Evolutionary conservation across 2,888 invertebrate genomes (phyloP).

Genomic region (Campoletis raptor): DNA sequence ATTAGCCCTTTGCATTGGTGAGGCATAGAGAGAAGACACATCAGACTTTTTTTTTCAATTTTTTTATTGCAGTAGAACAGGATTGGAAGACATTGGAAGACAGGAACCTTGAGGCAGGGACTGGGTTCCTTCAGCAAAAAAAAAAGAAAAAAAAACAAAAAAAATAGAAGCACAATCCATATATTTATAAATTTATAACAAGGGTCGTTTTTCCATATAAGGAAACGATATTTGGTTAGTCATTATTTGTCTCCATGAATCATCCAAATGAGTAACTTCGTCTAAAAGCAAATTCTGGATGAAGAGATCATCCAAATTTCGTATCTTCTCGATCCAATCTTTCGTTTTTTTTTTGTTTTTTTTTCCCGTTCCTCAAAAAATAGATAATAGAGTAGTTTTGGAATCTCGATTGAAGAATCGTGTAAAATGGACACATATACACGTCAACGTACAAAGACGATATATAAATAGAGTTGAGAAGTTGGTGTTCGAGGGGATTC

Average conservation of each 20-base stretch:
- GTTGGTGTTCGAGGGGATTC: conserved; percentile 12
- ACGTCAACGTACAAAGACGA: neutral
- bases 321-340: neutral
- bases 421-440: neutral
- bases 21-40: neutral
- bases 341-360: neutral
- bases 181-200: conserved; percentile 8
- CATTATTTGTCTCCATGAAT: neutral
- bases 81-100: conserved; percentile 14
- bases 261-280: neutral
- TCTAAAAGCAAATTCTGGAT: conserved; percentile 21
- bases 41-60: neutral
- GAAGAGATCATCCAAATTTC: conserved; percentile 8
- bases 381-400: neutral
- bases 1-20: conserved; percentile 31
- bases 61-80: conserved; percentile 35
- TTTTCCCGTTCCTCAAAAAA: neutral
- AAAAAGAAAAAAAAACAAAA: neutral
- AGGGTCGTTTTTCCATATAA: neutral
- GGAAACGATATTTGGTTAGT: conserved; percentile 14
- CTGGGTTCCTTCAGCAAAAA: neutral
- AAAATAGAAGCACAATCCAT: neutral
- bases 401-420: neutral
- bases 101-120: conserved; percentile 34
- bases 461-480: neutral